Percentiles rank a stretch among this genome's conserved stretches.
Conservation (phyloP, 2,113 vertebrate species). For the Centropus unirufus region DNA sequence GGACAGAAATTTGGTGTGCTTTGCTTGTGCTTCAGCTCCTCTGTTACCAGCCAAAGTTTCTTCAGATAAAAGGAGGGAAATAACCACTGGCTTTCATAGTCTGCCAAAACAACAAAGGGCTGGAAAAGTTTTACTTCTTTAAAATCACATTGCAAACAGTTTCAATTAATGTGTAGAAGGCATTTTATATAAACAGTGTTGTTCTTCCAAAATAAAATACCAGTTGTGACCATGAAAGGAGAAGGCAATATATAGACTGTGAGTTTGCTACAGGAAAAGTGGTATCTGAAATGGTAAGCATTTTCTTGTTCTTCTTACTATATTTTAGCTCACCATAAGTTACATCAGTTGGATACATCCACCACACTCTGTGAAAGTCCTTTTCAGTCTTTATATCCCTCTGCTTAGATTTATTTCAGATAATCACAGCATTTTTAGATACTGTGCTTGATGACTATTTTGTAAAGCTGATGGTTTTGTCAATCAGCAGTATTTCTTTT, state of each 20-base stretch:
- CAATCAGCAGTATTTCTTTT: constrained; percentile 1
- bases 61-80: not conserved
- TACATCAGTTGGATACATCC: not conserved
- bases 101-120: not conserved
- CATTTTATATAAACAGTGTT: not conserved
- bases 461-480: not conserved
- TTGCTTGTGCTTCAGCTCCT: not conserved
- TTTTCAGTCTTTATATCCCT: not conserved
- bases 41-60: not conserved
- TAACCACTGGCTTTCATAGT: not conserved
- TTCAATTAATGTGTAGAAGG: not conserved
- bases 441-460: not conserved
- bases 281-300: not conserved
- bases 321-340: not conserved
- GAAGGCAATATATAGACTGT: not conserved
- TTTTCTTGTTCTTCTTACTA: not conserved
- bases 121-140: not conserved
- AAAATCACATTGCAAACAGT: not conserved
- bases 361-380: not conserved
- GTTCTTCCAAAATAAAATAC: not conserved
- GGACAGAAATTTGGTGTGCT: not conserved
- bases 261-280: not conserved
- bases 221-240: not conserved
- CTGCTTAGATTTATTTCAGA: constrained; percentile 18
- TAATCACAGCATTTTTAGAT: not conserved